phyloP scores from a whole-genome alignment of 2,113 vertebrate genomes.

The Catagonus wagneri region DNA sequence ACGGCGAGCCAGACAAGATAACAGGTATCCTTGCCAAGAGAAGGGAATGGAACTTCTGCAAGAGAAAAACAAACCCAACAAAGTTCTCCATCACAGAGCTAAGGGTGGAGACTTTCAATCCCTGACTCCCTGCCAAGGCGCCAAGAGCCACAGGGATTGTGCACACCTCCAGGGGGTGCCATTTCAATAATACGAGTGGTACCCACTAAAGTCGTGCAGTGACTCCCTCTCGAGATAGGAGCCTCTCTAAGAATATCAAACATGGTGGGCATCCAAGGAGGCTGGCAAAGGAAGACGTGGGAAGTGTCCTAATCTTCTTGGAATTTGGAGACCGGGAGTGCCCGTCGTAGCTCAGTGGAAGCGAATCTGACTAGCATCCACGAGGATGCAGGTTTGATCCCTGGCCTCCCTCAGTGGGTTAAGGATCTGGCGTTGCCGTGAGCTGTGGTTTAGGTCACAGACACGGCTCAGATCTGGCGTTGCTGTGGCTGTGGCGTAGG shows the following conservation, averaged over 20 bases:
- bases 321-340: not conserved
- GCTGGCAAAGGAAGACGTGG: not conserved
- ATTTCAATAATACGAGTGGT: accelerated
- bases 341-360: too few species aligned
- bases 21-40: not conserved
- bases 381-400: too few species aligned
- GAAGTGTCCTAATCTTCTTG: not conserved
- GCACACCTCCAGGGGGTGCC: not conserved
- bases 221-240: not conserved
- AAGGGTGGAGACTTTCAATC: not conserved
- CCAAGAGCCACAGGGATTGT: not conserved
- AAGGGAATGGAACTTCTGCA: not conserved
- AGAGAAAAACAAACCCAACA: not conserved
- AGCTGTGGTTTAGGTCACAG: too few species aligned
- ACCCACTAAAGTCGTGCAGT: not conserved
- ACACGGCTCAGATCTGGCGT: too few species aligned
- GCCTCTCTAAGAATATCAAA: not conserved
- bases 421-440: too few species aligned
- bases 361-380: too few species aligned
- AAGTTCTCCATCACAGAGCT: not conserved
- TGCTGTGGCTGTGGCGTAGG: too few species aligned
- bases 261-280: not conserved
- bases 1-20: slow-evolving; percentile 43
- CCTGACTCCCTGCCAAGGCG: not conserved
- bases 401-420: too few species aligned